Evolutionary conservation across 2,888 invertebrate genomes (phyloP), one percentile per base, ranked within the genome.

Genomic region (Neria commutata): DNA sequence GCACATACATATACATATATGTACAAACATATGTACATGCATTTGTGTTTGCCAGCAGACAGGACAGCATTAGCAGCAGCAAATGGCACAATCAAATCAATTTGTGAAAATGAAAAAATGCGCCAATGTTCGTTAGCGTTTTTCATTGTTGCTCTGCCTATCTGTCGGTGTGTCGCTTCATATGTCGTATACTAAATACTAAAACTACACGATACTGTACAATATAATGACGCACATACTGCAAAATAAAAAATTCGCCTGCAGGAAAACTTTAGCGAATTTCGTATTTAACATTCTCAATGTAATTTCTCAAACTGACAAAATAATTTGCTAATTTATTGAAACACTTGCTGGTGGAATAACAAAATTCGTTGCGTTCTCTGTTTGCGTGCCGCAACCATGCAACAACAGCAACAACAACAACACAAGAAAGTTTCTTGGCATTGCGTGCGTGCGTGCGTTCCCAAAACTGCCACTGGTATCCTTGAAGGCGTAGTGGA

Each of bases 271-370:
- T n/a, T 50, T 34, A 5, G 14, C n/a, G 16, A 14, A n/a, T n/a
- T n/a, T n/a, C n/a, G n/a, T n/a, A n/a, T n/a, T n/a, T n/a, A n/a
- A n/a, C n/a, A n/a, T n/a, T n/a, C n/a, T n/a, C n/a, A n/a, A n/a
- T n/a, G n/a, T n/a, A 56, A 51, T 47, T 42, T 57, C 64, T 5
- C 6, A 48, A 48, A 19, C 67, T 71, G 73, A 71, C 74, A 71
- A 64, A 62, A 74, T 74, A 71, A 73, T 71, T 67, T 65, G 65
- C 61, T 73, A 67, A 71, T 73, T 71, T 74, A 74, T 69, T 68
- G n/a, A n/a, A n/a, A n/a, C n/a, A n/a, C n/a, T n/a, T n/a, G n/a
- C n/a, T n/a, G n/a, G n/a, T n/a, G n/a, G n/a, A n/a, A n/a, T n/a
- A n/a, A 42, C 8, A 42, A 42, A 42, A 55, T 56, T 56, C 54